phyloP scores from a whole-genome alignment of 2,888 invertebrate species.

The Dichetophora obliterata region DNA sequence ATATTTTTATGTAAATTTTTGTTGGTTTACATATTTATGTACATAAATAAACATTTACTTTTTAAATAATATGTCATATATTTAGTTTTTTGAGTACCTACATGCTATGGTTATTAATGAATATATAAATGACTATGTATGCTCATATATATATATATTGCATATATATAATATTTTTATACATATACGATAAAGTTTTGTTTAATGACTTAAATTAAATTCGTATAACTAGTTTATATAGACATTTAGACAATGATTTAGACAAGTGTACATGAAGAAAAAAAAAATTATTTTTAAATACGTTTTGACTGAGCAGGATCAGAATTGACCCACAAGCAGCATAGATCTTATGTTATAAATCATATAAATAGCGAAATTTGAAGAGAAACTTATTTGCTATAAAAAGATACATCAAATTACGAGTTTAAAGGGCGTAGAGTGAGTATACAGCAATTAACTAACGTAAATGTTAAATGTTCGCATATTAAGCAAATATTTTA shows the following conservation, averaged over 20 bases:
- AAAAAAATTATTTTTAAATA: not conserved
- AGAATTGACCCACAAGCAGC: too few species aligned
- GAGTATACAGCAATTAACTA: too few species aligned
- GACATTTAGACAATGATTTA: slow-evolving; percentile 28
- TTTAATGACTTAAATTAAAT: not conserved
- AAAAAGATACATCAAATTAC: too few species aligned
- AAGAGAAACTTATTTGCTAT: too few species aligned
- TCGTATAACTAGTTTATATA: slow-evolving; percentile 15
- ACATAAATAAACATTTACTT: slow-evolving; percentile 7
- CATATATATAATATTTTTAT: slow-evolving; percentile 16
- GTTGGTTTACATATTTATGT: not conserved
- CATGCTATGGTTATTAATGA: not conserved
- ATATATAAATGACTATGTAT: not conserved
- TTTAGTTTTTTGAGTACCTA: slow-evolving; percentile 1
- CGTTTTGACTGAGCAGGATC: not conserved
- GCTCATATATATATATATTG: not conserved
- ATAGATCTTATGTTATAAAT: too few species aligned
- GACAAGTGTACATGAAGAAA: slow-evolving; percentile 13
- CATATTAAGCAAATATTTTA: too few species aligned
- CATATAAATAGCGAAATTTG: not conserved
- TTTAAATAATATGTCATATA: not conserved
- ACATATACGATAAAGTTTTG: not conserved
- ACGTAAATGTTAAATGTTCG: too few species aligned
- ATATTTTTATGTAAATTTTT: not conserved
- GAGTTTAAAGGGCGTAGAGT: too few species aligned